Evolutionary conservation across 2,888 invertebrate species (phyloP).

Genomic region (Ectobius pallidus): DNA sequence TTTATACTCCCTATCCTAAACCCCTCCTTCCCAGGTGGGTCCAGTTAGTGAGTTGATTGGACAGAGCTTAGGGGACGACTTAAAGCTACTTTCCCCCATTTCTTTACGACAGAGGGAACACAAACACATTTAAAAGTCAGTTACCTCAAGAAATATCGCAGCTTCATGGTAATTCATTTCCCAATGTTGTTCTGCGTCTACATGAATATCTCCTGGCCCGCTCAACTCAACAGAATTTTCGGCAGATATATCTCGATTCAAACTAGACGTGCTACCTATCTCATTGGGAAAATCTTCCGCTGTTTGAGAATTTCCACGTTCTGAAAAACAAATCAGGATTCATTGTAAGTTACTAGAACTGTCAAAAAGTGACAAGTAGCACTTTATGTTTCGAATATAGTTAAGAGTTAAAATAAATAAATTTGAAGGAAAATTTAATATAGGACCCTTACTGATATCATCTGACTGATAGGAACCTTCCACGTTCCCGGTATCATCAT

Average conservation of each 20-base stretch:
- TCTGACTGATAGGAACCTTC: conserved; percentile 66
- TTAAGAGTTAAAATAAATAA: too few species aligned
- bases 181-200: conserved; percentile 66
- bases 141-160: conserved; percentile 83
- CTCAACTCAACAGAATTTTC: conserved; percentile 48
- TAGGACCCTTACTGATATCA: conserved; percentile 64
- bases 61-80: too few species aligned
- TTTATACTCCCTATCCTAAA: too few species aligned
- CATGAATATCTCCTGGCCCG: conserved; percentile 32
- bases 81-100: too few species aligned
- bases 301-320: conserved; percentile 25
- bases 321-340: conserved; percentile 14
- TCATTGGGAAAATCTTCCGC: conserved; percentile 45
- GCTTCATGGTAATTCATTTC: conserved; percentile 91
- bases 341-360: neutral
- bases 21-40: too few species aligned
- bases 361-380: conserved; percentile 18
- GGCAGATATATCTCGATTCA: conserved; percentile 44
- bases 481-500: conserved; percentile 58
- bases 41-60: too few species aligned
- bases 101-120: too few species aligned
- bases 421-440: too few species aligned
- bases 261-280: conserved; percentile 45
- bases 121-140: neutral
- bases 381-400: too few species aligned